These are phyloP conservation scores for Rhodinocichla rosea DNA, from an alignment of 2,113 vertebrate genomes.

Conservation along the genomic window DNA sequence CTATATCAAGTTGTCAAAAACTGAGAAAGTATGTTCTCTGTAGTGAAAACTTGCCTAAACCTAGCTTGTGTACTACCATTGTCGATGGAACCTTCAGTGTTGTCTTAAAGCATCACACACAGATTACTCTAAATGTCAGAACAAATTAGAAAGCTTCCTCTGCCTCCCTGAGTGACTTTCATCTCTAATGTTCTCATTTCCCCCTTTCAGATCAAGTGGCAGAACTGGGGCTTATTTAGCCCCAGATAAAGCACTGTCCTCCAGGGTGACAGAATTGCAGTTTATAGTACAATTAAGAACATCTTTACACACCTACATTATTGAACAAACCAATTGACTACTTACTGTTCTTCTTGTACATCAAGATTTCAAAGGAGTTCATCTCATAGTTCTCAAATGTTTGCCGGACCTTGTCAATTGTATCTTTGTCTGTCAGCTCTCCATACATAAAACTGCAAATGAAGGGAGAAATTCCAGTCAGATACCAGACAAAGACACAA, in stretches of 20 bases:
- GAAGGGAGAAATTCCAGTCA: conserved; percentile 36
- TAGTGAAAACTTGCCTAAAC: not conserved
- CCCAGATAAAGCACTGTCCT: not conserved
- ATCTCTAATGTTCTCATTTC: not conserved
- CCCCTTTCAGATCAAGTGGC: not conserved
- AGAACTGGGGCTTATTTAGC: not conserved
- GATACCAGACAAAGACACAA: not conserved
- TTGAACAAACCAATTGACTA: not conserved
- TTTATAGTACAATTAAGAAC: not conserved
- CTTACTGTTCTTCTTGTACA: conserved; percentile 99
- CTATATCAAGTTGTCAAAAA: not conserved
- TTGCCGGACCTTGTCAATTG: conserved; percentile 86
- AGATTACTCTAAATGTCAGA: conserved; percentile 22
- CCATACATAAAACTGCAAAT: conserved; percentile 94
- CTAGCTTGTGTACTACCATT: not conserved
- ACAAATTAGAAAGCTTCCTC: not conserved
- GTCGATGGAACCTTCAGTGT: not conserved
- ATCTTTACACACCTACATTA: not conserved
- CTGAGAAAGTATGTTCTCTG: not conserved
- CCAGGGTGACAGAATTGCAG: not conserved
- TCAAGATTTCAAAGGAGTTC: conserved; percentile 95
- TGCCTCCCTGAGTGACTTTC: not conserved
- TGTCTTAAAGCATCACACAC: conserved; percentile 33
- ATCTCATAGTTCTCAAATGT: conserved; percentile 96
- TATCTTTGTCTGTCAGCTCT: conserved; percentile 94